Evolutionary conservation across 2,888 invertebrate genomes (phyloP).

Genomic region (Cordylochernes scorpioides): DNA sequence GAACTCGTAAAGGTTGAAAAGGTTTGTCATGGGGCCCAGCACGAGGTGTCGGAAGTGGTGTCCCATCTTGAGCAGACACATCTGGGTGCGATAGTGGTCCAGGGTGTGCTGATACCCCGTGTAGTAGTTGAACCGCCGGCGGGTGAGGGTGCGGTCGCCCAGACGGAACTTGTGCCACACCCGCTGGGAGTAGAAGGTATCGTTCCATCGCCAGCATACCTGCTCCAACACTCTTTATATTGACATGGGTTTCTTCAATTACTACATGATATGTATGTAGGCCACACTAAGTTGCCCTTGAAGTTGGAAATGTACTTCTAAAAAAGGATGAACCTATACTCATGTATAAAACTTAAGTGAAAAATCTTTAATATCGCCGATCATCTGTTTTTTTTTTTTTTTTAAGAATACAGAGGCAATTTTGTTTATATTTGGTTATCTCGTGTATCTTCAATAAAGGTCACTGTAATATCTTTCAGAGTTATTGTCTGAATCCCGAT

Average conservation of each 20-base stretch:
- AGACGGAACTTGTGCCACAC: constrained; percentile 48
- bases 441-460: too few species aligned
- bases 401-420: too few species aligned
- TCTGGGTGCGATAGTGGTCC: constrained; percentile 42
- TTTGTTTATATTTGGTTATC: too few species aligned
- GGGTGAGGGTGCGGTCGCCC: constrained; percentile 41
- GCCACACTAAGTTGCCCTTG: too few species aligned
- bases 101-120: constrained; percentile 51
- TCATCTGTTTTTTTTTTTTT: too few species aligned
- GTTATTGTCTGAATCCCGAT: too few species aligned
- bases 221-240: too few species aligned
- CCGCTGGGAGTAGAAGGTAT: constrained; percentile 38
- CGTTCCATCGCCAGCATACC: constrained; percentile 19
- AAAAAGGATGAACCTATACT: too few species aligned
- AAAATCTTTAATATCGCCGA: too few species aligned
- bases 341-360: too few species aligned
- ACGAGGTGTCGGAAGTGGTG: constrained; percentile 35
- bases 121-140: constrained; percentile 47
- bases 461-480: too few species aligned
- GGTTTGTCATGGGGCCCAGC: constrained; percentile 44
- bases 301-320: too few species aligned
- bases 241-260: not conserved
- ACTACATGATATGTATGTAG: not conserved
- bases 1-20: constrained; percentile 55
- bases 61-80: constrained; percentile 40